Percentiles rank a stretch among this genome's conserved stretches.
phyloP scores from a whole-genome alignment of 1,140 invertebrate genomes.

The Zaprionus inermis region DNA sequence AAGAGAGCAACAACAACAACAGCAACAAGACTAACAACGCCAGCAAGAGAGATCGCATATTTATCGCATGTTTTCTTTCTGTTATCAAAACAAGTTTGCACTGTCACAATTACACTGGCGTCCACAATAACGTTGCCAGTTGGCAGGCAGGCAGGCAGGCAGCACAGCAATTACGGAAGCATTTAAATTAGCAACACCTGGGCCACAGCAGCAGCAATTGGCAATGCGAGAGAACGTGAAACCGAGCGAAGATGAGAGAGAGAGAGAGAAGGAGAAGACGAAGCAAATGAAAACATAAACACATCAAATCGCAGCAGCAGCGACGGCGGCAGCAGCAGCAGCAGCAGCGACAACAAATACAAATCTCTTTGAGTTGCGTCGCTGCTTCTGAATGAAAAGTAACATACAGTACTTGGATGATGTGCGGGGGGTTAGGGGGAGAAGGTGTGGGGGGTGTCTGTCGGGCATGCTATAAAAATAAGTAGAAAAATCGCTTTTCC shows the following conservation, averaged over 20 bases:
- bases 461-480: constrained; percentile 68
- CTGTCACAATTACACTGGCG: constrained; percentile 23
- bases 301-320: constrained; percentile 70
- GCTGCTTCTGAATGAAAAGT: constrained; percentile 39
- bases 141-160: neutral
- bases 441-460: constrained; percentile 35
- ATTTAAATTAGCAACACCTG: constrained; percentile 81
- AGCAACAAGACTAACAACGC: too few species aligned
- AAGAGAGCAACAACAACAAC: neutral
- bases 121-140: constrained; percentile 19
- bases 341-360: constrained; percentile 57
- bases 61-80: constrained; percentile 20
- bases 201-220: constrained; percentile 55
- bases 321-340: constrained; percentile 52
- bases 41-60: constrained; percentile 37
- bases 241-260: neutral
- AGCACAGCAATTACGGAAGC: constrained; percentile 61
- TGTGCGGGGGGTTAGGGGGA: constrained; percentile 3
- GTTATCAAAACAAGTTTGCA: constrained; percentile 49
- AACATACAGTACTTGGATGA: constrained; percentile 6
- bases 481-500: constrained; percentile 80
- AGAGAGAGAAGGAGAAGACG: neutral
- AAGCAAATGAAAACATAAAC: constrained; percentile 60
- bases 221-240: constrained; percentile 43
- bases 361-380: constrained; percentile 68